phyloP scores from a whole-genome alignment of 2,113 vertebrate species.

The Odontesthes bonariensis region DNA sequence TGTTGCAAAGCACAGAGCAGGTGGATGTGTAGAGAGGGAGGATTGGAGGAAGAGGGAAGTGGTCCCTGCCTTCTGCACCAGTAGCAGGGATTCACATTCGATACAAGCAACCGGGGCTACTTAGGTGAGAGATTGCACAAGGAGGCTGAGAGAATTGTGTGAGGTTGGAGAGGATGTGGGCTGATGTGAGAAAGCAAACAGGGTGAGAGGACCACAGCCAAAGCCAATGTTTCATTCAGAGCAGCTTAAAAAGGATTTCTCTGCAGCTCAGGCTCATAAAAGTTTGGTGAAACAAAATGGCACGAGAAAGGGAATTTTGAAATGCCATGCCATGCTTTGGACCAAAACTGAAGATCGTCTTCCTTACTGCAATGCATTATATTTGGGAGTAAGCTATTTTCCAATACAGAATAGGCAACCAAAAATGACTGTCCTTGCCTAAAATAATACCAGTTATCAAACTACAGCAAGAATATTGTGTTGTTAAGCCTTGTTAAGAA shows the following conservation, averaged over 20 bases:
- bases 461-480: too few species aligned
- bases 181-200: conserved; percentile 49
- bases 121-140: conserved; percentile 1
- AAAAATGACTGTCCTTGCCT: neutral
- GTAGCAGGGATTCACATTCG: conserved; percentile 14
- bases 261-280: conserved; percentile 38
- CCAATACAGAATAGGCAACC: neutral
- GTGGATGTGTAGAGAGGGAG: neutral
- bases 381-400: neutral
- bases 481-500: too few species aligned
- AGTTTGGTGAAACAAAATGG: conserved; percentile 50
- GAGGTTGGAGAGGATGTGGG: conserved; percentile 43
- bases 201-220: conserved; percentile 50
- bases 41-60: conserved; percentile 8
- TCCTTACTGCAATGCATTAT: neutral
- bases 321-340: conserved; percentile 16
- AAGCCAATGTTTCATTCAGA: conserved; percentile 60
- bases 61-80: conserved; percentile 8
- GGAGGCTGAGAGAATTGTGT: conserved; percentile 23
- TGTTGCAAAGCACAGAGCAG: conserved; percentile 13
- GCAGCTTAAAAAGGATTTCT: conserved; percentile 37
- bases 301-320: conserved; percentile 9
- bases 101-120: conserved; percentile 20
- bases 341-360: neutral
- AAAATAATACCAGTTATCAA: too few species aligned